Evolutionary conservation across 2,888 invertebrate genomes (phyloP).

Genomic region (Cerastis rubricosa): DNA sequence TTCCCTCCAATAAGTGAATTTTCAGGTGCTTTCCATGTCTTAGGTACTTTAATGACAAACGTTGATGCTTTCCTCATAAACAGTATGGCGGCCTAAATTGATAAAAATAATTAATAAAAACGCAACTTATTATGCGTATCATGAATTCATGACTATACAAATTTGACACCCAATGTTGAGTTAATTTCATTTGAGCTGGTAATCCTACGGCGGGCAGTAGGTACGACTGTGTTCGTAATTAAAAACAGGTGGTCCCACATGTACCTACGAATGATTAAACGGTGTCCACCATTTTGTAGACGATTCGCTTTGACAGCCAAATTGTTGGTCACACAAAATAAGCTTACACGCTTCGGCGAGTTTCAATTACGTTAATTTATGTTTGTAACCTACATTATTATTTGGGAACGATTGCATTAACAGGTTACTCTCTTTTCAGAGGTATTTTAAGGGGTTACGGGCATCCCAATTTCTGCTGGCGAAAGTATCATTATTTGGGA

Average conservation of each 20-base stretch:
- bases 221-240: conserved; percentile 73
- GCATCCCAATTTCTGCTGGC: conserved; percentile 13
- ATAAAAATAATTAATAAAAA: conserved; percentile 51
- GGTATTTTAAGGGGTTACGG: conserved; percentile 31
- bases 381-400: conserved; percentile 53
- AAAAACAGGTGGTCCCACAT: conserved; percentile 73
- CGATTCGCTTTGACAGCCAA: conserved; percentile 57
- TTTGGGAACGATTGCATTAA: conserved; percentile 46
- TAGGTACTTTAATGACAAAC: neutral
- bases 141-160: conserved; percentile 65
- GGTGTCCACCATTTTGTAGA: conserved; percentile 61
- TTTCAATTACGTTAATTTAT: conserved; percentile 56
- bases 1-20: neutral
- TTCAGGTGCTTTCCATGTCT: neutral
- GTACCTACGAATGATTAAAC: conserved; percentile 62
- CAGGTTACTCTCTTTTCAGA: conserved; percentile 34
- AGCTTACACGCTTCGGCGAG: conserved; percentile 37
- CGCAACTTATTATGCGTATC: conserved; percentile 50
- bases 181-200: conserved; percentile 69
- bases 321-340: conserved; percentile 51
- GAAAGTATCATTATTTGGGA: neutral
- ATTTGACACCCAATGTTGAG: conserved; percentile 68
- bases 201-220: conserved; percentile 65
- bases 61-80: neutral
- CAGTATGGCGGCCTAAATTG: neutral